phyloP scores from a whole-genome alignment of 2,797 vertebrate genomes.

The Tiaroga cobitis region DNA sequence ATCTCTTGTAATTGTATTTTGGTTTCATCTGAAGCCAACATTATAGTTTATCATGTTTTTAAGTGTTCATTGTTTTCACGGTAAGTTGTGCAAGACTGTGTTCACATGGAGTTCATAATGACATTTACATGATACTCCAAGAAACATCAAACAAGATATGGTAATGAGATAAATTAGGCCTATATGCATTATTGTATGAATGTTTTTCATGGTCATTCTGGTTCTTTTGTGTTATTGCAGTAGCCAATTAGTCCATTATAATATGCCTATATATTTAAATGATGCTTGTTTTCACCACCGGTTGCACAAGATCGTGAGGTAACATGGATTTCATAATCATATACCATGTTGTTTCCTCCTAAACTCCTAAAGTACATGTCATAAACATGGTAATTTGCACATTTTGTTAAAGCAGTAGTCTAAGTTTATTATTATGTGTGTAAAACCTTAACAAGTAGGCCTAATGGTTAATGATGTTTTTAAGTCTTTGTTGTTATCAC shows the following conservation, averaged over 20 bases:
- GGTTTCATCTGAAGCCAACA: conserved; percentile 26
- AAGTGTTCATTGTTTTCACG: not conserved
- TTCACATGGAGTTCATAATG: not conserved
- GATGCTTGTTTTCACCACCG: not conserved
- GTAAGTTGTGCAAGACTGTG: not conserved
- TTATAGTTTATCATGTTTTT: not conserved
- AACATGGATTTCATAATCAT: not conserved
- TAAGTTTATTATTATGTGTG: not conserved
- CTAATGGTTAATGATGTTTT: not conserved
- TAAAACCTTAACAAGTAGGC: not conserved
- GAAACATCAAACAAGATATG: not conserved
- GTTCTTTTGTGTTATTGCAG: not conserved
- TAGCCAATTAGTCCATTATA: not conserved
- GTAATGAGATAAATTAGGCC: not conserved
- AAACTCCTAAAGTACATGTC: too few species aligned
- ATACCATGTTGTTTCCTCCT: not conserved
- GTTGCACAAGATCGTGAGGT: not conserved
- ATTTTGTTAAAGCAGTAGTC: not conserved
- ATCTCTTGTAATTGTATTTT: conserved; percentile 48
- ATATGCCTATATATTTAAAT: not conserved
- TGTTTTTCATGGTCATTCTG: not conserved
- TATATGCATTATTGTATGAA: not conserved
- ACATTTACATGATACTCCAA: not conserved
- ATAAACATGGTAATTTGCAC: not conserved
- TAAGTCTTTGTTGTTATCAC: not conserved